Evolutionary conservation across 1,140 invertebrate genomes (phyloP).

Genomic region (Lordiphosa mommai): DNA sequence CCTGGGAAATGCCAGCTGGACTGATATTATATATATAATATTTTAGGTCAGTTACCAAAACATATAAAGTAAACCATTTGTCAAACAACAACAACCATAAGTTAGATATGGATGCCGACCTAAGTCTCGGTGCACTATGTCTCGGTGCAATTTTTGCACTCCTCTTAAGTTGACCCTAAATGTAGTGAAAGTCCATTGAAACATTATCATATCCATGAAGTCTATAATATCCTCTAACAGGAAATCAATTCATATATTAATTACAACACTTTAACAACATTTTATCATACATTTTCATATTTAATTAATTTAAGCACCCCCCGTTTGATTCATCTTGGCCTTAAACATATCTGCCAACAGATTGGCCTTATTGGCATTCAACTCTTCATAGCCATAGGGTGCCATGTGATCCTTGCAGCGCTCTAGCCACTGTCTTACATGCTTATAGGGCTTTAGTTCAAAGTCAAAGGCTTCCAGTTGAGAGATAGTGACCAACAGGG

Average conservation of each 20-base stretch:
- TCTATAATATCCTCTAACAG: too few relatives aligned
- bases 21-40: too few relatives aligned
- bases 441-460: conserved; percentile 57
- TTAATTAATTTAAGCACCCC: conserved; percentile 1
- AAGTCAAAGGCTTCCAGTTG: conserved; percentile 74
- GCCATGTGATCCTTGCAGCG: conserved; percentile 69
- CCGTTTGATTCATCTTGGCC: conserved; percentile 62
- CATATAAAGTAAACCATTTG: too few relatives aligned
- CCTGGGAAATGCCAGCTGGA: too few relatives aligned
- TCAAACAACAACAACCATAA: too few relatives aligned
- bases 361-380: conserved; percentile 70
- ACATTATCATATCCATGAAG: too few relatives aligned
- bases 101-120: too few relatives aligned
- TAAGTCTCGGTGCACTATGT: too few relatives aligned
- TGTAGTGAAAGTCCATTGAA: too few relatives aligned
- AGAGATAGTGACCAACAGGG: conserved; percentile 78
- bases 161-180: too few relatives aligned
- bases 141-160: too few relatives aligned
- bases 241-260: conserved; percentile 34
- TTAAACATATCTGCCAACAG: conserved; percentile 76
- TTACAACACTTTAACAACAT: conserved; percentile 40
- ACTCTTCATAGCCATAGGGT: conserved; percentile 75
- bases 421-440: conserved; percentile 58
- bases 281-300: neutral
- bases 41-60: too few relatives aligned